Base-by-base conservation (phyloP, 2,888 invertebrate genomes). In the Hololepta plana region DNA sequence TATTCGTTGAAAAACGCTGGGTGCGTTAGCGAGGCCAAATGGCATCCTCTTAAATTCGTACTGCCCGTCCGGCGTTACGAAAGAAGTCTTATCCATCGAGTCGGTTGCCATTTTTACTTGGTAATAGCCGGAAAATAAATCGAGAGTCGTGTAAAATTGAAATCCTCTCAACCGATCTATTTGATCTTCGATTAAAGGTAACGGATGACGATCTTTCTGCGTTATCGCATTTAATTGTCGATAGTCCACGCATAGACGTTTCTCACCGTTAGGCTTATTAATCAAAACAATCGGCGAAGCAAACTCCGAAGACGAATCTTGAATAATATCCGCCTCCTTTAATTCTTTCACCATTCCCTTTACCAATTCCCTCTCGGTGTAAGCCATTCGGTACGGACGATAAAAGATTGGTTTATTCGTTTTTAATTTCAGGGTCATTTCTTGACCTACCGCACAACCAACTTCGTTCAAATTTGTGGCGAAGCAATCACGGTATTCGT, bases 1-100 rank as follows among this genome's bases (percentile, higher is more conserved):
- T 26, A 42, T 31, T 13, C 42, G 27, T 27, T 46, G 45, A 33
- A 48, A 52, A 11, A 40, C 38, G 12, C 38, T 35, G 4, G 45
- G 44, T 2, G 46, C 45, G 26, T 49, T 49, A 2, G 37, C 24
- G 4, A 49, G 31, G 4, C 47, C 47, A 29, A 49, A 52, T 4
- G 44, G 40, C 40, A 46, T 39, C 1, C 37, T 26, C 3, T 34
- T 24, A 25, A 40, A 46, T 34, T 51, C 41, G 23, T 37, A 50
- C 3, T 45, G 32, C 4, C 45, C 45, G 14, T 42, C 43, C 1
- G 39, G 41, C 4, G 45, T 49, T 3, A 38, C 35, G 16, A 47
- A 44, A 2, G 41, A 43, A 1, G 46, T 49, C 12, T 40, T 43
- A 3, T 31, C 32, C 6, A 38, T 38, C 14, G 40, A 42, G 4